A percentile compares a stretch with the other conserved stretches of the same genome.
Evolutionary conservation across 2,888 invertebrate genomes (phyloP).

Genomic region (Andrena trimmerana): DNA sequence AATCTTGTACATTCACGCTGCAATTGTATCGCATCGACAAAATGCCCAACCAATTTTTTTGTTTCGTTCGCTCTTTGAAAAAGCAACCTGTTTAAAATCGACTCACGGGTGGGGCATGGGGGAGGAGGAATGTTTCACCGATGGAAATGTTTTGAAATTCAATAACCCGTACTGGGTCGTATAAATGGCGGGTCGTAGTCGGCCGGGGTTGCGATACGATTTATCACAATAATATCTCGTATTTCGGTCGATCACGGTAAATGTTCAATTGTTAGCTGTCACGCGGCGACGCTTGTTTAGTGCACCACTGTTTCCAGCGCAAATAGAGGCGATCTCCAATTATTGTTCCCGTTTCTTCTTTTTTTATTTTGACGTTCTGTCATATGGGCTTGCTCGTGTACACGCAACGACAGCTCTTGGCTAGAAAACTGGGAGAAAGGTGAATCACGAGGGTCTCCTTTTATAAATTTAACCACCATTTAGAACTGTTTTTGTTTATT

Average conservation of each 20-base stretch:
- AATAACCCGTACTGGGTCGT: conserved; percentile 10
- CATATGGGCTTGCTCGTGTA: neutral
- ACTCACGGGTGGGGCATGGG: neutral
- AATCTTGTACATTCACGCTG: neutral
- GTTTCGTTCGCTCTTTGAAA: conserved; percentile 4
- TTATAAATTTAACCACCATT: no score
- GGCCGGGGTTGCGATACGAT: conserved; percentile 22
- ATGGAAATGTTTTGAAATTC: conserved; percentile 37
- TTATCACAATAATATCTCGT: conserved; percentile 44
- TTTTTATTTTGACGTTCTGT: neutral
- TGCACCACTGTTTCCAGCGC: conserved; percentile 6
- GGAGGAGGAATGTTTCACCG: neutral
- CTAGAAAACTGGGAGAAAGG: no score
- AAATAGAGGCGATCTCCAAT: neutral
- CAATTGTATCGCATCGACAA: neutral
- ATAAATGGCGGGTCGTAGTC: conserved; percentile 23
- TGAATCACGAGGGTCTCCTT: no score
- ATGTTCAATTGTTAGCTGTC: conserved; percentile 35
- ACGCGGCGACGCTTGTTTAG: conserved; percentile 26
- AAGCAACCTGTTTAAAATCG: conserved; percentile 9
- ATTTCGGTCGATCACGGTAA: conserved; percentile 37
- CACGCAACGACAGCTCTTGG: neutral
- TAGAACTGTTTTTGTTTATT: no score
- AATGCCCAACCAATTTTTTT: neutral
- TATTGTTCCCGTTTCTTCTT: neutral